Evolutionary conservation across 2,888 invertebrate species (phyloP).

Genomic region (Urechis unicinctus): DNA sequence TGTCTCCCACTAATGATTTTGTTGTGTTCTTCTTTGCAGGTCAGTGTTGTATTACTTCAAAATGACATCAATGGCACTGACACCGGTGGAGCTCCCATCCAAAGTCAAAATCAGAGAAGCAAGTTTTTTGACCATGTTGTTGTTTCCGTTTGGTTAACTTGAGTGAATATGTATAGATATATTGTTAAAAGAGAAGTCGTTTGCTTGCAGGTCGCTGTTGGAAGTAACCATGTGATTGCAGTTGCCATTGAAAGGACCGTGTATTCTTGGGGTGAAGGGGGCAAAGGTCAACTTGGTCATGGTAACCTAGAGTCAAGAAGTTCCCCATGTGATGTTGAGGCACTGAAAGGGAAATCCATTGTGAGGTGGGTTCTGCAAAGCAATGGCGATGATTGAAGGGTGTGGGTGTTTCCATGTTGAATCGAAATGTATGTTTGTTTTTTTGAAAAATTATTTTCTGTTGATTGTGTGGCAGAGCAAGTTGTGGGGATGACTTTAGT

Average conservation of each 20-base stretch:
- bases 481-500: slow-evolving; percentile 63
- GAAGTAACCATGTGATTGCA: slow-evolving; percentile 48
- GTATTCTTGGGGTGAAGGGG: slow-evolving; percentile 66
- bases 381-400: neutral
- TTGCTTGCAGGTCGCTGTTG: slow-evolving; percentile 42
- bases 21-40: slow-evolving; percentile 29
- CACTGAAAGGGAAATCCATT: slow-evolving; percentile 60
- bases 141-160: neutral
- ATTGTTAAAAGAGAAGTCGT: too few relatives aligned
- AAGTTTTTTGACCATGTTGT: slow-evolving; percentile 35
- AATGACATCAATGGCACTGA: slow-evolving; percentile 31
- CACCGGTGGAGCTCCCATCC: slow-evolving; percentile 39
- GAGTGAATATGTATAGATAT: too few relatives aligned
- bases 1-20: too few relatives aligned
- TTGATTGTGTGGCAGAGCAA: slow-evolving; percentile 50
- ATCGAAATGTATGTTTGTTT: neutral
- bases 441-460: neutral
- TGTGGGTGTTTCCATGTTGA: neutral
- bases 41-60: slow-evolving; percentile 47
- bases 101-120: slow-evolving; percentile 50
- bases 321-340: slow-evolving; percentile 59
- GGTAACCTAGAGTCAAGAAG: slow-evolving; percentile 51
- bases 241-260: slow-evolving; percentile 58
- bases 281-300: slow-evolving; percentile 62
- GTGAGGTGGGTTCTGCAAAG: slow-evolving; percentile 45